These are phyloP conservation scores for Tympanoctomys barrerae DNA, from an alignment of 2,797 vertebrate genomes.

Conservation along the genomic window DNA sequence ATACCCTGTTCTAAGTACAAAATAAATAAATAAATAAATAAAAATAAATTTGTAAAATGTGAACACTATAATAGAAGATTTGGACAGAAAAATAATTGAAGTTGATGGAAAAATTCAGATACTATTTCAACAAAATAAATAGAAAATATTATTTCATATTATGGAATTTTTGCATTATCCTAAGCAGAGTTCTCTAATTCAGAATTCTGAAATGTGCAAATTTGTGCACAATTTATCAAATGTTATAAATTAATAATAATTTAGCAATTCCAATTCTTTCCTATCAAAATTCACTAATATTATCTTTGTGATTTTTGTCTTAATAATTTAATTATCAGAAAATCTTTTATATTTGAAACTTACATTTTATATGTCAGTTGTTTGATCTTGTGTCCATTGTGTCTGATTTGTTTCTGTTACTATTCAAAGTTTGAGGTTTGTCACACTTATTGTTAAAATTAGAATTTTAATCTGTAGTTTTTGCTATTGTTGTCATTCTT, in stretches of 20 bases:
- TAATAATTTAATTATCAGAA: background rate
- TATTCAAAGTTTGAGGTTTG: background rate
- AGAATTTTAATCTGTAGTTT: background rate
- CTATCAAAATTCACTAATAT: background rate
- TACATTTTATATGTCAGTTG: background rate
- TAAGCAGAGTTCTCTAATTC: background rate
- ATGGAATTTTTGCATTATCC: background rate
- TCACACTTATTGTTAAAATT: background rate
- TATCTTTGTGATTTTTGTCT: background rate
- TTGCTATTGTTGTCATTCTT: background rate
- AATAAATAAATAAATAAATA: no score
- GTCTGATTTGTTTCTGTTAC: background rate
- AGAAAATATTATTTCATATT: background rate
- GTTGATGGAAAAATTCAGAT: background rate
- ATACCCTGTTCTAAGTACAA: no score
- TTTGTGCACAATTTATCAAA: background rate
- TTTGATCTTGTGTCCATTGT: background rate
- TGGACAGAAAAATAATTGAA: background rate
- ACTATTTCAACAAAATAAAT: background rate
- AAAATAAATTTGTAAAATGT: background rate
- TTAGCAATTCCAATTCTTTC: background rate
- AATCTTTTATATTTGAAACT: background rate
- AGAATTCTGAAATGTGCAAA: background rate
- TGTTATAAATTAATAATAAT: background rate
- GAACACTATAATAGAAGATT: background rate